These are phyloP conservation scores for Synanthedon tipuliformis DNA, from an alignment of 2,888 invertebrate genomes.

Conservation along the genomic window DNA sequence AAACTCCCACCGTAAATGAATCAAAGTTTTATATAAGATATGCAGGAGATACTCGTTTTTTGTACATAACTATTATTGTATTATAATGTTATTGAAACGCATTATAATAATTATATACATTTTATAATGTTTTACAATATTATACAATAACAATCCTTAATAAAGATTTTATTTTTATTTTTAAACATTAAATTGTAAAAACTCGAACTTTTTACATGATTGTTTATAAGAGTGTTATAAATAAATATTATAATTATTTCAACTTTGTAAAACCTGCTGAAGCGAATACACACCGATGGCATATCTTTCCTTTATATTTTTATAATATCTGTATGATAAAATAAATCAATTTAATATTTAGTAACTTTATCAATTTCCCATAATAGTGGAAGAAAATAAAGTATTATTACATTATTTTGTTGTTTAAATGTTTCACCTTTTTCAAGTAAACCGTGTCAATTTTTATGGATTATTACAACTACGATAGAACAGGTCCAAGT, in stretches of 20 bases:
- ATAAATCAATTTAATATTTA: constrained; percentile 35
- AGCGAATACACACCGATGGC: not conserved
- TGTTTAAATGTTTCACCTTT: not conserved
- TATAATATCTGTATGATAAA: constrained; percentile 40
- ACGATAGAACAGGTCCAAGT: too few species aligned
- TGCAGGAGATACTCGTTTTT: constrained; percentile 36
- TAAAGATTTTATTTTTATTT: constrained; percentile 11
- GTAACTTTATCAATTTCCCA: constrained; percentile 38
- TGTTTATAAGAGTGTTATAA: constrained; percentile 2
- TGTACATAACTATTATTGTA: constrained; percentile 37
- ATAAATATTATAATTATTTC: not conserved
- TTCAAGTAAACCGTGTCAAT: too few species aligned
- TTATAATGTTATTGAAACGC: constrained; percentile 17
- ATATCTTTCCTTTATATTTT: constrained; percentile 10
- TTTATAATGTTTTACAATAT: constrained; percentile 20
- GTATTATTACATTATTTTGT: constrained; percentile 34
- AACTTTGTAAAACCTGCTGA: constrained; percentile 2
- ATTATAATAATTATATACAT: constrained; percentile 16
- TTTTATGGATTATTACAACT: too few species aligned
- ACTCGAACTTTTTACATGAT: constrained; percentile 2
- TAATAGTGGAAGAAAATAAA: constrained; percentile 46
- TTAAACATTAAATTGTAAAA: constrained; percentile 5
- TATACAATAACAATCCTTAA: constrained; percentile 13
- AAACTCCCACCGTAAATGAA: constrained; percentile 63
- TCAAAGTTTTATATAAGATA: constrained; percentile 50